These are phyloP conservation scores for Mycalesis mineus DNA, from an alignment of 2,888 invertebrate genomes.

Conservation along the genomic window DNA sequence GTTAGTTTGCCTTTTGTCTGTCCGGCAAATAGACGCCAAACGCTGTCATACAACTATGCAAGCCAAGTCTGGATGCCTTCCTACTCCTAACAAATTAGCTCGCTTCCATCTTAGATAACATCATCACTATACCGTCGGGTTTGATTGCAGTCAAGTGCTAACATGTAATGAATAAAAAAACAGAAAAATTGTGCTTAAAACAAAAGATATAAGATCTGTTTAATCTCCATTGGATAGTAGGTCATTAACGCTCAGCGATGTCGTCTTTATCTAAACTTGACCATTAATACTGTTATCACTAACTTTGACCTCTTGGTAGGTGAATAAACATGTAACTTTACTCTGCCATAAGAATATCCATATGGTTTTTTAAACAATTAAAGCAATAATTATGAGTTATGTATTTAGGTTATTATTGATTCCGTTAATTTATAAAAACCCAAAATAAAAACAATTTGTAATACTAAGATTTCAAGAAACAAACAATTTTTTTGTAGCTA, in stretches of 20 bases:
- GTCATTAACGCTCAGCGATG: conserved; percentile 17
- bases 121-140: no score
- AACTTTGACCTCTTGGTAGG: neutral
- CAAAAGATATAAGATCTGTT: neutral
- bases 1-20: no score
- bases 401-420: neutral
- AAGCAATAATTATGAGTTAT: neutral
- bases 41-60: no score
- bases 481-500: no score
- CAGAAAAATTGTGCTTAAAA: neutral
- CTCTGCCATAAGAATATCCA: neutral
- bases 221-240: conserved; percentile 9
- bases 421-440: neutral
- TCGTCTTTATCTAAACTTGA: conserved; percentile 31
- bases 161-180: no score
- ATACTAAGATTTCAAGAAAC: no score
- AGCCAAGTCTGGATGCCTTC: no score
- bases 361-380: neutral
- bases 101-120: no score
- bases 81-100: no score
- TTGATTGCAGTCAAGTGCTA: no score
- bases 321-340: neutral
- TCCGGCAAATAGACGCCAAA: no score
- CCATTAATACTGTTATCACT: conserved; percentile 18
- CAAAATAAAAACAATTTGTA: neutral